These are phyloP conservation scores for Harmothoe impar DNA, from an alignment of 2,888 invertebrate genomes.

Conservation along the genomic window DNA sequence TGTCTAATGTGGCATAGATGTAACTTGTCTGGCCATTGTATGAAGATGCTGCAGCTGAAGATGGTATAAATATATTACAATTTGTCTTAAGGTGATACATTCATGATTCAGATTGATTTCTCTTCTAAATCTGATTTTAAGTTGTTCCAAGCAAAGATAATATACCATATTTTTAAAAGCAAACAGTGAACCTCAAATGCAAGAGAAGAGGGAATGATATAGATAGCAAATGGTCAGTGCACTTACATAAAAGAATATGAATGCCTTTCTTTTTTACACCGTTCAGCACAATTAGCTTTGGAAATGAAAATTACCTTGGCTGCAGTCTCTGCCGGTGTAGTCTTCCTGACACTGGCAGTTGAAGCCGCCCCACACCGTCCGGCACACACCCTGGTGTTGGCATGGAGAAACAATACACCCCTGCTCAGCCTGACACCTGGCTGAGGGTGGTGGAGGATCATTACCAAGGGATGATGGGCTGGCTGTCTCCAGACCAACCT, in stretches of 20 bases:
- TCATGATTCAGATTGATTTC: no score
- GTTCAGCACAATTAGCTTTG: no score
- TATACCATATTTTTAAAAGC: no score
- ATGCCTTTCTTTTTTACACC: no score
- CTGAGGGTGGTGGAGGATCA: conserved; percentile 75
- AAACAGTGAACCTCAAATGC: no score
- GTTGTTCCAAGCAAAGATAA: no score
- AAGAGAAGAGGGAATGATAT: no score
- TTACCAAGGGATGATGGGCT: conserved; percentile 75
- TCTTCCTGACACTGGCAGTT: conserved; percentile 74
- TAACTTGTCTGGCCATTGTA: conserved; percentile 76
- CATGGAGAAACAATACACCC: conserved; percentile 75
- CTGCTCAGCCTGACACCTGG: conserved; percentile 77
- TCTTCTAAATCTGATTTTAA: no score
- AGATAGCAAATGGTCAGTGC: no score
- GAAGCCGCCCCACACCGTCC: conserved; percentile 72
- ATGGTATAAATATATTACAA: no score
- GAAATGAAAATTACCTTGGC: conserved; percentile 71
- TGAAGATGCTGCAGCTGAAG: conserved; percentile 74
- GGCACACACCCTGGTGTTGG: conserved; percentile 64
- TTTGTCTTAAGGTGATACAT: no score
- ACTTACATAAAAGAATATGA: no score
- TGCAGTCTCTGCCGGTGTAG: conserved; percentile 74
- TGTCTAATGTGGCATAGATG: conserved; percentile 72
- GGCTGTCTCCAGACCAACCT: conserved; percentile 72